Conservation (phyloP, 2,797 vertebrate species). For the Cetoscarus ocellatus region DNA sequence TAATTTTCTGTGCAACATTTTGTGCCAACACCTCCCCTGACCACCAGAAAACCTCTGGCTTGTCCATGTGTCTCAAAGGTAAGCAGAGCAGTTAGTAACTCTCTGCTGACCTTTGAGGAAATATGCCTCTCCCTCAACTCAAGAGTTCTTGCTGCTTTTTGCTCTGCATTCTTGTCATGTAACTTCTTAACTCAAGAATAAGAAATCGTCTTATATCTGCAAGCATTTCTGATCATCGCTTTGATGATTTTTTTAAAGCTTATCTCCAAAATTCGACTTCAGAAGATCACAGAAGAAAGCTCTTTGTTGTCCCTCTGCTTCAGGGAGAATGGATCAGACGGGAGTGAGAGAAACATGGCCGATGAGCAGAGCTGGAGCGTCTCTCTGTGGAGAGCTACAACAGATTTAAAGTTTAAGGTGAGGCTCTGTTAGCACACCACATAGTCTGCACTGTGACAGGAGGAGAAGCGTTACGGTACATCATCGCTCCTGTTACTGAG, state of each 20-base stretch:
- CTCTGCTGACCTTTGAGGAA: no score
- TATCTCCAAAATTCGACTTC: background rate
- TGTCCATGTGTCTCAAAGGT: no score
- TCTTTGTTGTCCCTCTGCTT: background rate
- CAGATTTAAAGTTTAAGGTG: conserved; percentile 8
- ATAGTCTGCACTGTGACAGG: conserved; percentile 40
- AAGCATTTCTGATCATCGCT: background rate
- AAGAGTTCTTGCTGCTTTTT: no score
- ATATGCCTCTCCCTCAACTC: no score
- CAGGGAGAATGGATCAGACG: background rate
- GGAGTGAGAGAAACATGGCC: background rate
- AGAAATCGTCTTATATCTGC: no score
- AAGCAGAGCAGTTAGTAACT: no score
- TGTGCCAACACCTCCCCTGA: no score
- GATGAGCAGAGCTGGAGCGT: conserved; percentile 20
- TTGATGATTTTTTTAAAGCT: background rate
- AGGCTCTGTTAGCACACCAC: conserved; percentile 25
- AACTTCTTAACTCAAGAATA: no score
- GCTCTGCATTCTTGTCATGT: no score
- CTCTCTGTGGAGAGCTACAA: conserved; percentile 3
- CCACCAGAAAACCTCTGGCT: no score
- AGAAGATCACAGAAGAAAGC: background rate
- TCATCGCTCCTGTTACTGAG: conserved; percentile 17
- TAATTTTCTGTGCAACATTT: no score
- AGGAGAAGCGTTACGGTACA: conserved; percentile 31